Evolutionary conservation across 2,888 invertebrate species (phyloP).

Genomic region (Drosophila suboccidentalis): DNA sequence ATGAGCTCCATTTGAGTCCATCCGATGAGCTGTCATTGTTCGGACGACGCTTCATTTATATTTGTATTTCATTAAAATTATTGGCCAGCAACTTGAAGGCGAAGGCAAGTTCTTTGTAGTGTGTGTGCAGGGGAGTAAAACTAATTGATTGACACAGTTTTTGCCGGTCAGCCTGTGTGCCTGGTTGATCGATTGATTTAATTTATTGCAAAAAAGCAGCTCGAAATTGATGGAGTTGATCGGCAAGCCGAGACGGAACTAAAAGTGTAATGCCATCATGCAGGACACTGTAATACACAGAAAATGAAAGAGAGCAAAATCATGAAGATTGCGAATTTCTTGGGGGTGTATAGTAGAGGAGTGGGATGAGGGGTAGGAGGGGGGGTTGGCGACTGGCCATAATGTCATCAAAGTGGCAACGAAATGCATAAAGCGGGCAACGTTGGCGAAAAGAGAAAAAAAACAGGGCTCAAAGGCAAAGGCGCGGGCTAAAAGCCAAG

Average conservation of each 20-base stretch:
- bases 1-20: conserved; percentile 57
- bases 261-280: conserved; percentile 76
- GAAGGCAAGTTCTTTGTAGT: conserved; percentile 3
- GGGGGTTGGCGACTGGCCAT: conserved; percentile 35
- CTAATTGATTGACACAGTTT: conserved; percentile 80
- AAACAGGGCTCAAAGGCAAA: conserved; percentile 46
- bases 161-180: conserved; percentile 57
- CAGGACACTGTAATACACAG: conserved; percentile 52
- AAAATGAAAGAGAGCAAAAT: conserved; percentile 13
- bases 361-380: background rate
- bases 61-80: conserved; percentile 81
- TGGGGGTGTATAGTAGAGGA: background rate
- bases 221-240: conserved; percentile 76
- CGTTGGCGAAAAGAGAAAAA: conserved; percentile 28
- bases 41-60: conserved; percentile 71
- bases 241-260: conserved; percentile 47
- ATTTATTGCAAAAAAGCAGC: conserved; percentile 76
- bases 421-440: conserved; percentile 73
- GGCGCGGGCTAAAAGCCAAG: conserved; percentile 65
- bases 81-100: conserved; percentile 42
- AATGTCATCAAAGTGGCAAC: conserved; percentile 81
- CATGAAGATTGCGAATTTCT: conserved; percentile 17
- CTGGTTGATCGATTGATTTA: conserved; percentile 78
- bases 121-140: conserved; percentile 41
- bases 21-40: conserved; percentile 66